phyloP scores from a whole-genome alignment of 1,140 invertebrate genomes.

The Pseudomyrmex concolor region DNA sequence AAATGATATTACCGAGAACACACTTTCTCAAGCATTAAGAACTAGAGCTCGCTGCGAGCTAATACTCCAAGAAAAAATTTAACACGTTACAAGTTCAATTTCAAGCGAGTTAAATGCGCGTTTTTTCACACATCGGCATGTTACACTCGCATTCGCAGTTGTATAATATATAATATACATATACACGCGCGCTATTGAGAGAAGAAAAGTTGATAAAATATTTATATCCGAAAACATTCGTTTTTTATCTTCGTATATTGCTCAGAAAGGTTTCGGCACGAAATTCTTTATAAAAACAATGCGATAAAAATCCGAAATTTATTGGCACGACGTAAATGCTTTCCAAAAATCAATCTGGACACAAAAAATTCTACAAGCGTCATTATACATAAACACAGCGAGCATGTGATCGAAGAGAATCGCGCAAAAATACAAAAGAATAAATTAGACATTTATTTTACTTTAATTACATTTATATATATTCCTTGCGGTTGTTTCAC shows the following conservation, averaged over 20 bases:
- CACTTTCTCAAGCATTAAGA: slow-evolving; percentile 74
- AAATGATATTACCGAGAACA: slow-evolving; percentile 74
- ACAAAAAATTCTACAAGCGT: slow-evolving; percentile 22
- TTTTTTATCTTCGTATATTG: slow-evolving; percentile 40
- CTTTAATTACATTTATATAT: no score
- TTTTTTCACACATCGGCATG: slow-evolving; percentile 69
- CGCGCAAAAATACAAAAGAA: neutral
- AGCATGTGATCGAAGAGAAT: neutral
- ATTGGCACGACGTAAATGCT: slow-evolving; percentile 76
- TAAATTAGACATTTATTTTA: no score
- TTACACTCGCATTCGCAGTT: slow-evolving; percentile 52
- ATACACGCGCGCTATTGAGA: slow-evolving; percentile 33
- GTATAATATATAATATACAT: slow-evolving; percentile 15
- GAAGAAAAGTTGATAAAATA: slow-evolving; percentile 40
- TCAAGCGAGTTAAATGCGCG: slow-evolving; percentile 72
- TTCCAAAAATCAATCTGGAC: slow-evolving; percentile 2
- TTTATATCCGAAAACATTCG: slow-evolving; percentile 10
- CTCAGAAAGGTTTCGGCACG: slow-evolving; percentile 45
- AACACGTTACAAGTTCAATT: slow-evolving; percentile 73
- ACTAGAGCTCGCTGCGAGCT: slow-evolving; percentile 72
- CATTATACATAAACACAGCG: neutral
- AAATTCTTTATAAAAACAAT: slow-evolving; percentile 55
- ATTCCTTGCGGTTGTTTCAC: no score
- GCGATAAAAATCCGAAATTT: slow-evolving; percentile 61
- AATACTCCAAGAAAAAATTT: slow-evolving; percentile 78